Evolutionary conservation across 2,797 vertebrate genomes (phyloP).

Genomic region (Lacerta viridis): DNA sequence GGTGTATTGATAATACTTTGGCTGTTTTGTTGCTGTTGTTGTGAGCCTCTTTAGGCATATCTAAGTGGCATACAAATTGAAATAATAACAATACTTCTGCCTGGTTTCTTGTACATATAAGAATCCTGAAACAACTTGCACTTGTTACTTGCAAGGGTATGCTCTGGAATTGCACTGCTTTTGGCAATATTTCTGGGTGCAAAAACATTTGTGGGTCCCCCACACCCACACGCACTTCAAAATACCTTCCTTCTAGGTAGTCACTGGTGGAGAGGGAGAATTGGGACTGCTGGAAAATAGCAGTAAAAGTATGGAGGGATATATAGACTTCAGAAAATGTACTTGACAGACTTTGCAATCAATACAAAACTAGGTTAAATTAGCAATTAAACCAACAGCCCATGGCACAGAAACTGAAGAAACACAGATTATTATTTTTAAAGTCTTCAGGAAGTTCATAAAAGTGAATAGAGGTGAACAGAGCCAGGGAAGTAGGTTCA

Average conservation of each 20-base stretch:
- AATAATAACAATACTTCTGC: too few relatives aligned
- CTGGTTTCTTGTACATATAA: neutral
- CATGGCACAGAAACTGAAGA: neutral
- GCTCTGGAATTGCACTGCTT: fast-evolving
- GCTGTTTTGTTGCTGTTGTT: too few relatives aligned
- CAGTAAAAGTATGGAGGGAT: neutral
- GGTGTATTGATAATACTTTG: too few relatives aligned
- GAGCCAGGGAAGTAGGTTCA: neutral
- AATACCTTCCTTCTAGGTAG: neutral
- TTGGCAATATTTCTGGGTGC: neutral
- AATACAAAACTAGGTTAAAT: constrained; percentile 15
- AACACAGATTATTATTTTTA: neutral
- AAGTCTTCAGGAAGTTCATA: constrained; percentile 14
- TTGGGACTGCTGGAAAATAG: neutral
- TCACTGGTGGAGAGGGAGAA: neutral
- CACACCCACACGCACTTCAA: neutral
- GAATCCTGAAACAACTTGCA: neutral
- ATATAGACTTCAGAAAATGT: neutral
- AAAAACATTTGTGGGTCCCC: neutral
- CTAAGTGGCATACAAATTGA: too few relatives aligned
- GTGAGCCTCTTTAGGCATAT: too few relatives aligned
- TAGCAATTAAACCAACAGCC: constrained; percentile 6
- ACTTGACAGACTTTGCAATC: constrained; percentile 2
- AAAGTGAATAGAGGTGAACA: neutral
- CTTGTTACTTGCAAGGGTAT: neutral